Percentiles rank a stretch among this genome's conserved stretches.
Evolutionary conservation across 1,140 invertebrate genomes (phyloP).

Genomic region (Zaprionus capensis): DNA sequence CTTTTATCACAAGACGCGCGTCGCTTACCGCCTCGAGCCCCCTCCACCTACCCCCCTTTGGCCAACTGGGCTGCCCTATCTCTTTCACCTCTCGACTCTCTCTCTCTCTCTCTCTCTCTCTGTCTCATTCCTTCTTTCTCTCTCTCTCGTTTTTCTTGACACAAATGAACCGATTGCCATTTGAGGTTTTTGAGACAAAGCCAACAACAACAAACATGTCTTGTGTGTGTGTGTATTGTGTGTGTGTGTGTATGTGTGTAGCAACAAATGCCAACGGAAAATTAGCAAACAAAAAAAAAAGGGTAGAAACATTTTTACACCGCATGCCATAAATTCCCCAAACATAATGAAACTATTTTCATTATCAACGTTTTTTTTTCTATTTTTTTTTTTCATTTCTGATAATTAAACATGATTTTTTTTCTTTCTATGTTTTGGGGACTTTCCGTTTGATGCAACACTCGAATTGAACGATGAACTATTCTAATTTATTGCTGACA

Average conservation of each 20-base stretch:
- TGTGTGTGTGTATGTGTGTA: slow-evolving; percentile 20
- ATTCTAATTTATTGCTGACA: not conserved
- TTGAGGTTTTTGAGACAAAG: slow-evolving; percentile 28
- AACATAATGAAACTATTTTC: not conserved
- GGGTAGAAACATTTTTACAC: slow-evolving; percentile 1
- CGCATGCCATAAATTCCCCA: slow-evolving; percentile 1
- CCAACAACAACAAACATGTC: slow-evolving; percentile 30
- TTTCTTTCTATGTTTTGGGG: not conserved
- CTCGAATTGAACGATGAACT: not conserved
- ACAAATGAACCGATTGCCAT: slow-evolving; percentile 61
- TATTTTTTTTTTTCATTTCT: not conserved
- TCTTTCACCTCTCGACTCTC: slow-evolving; percentile 24
- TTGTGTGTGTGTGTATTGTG: slow-evolving; percentile 25
- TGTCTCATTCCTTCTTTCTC: slow-evolving; percentile 6
- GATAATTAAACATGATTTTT: not conserved
- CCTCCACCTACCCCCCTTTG: not conserved
- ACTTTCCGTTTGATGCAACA: not conserved
- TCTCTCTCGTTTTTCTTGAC: slow-evolving; percentile 50
- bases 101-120: slow-evolving; percentile 26
- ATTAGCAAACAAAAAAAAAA: not conserved
- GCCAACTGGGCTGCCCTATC: not conserved
- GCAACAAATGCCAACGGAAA: slow-evolving; percentile 3
- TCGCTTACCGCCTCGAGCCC: slow-evolving; percentile 8
- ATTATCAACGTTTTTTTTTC: not conserved
- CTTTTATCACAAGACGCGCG: slow-evolving; percentile 42